phyloP scores from a whole-genome alignment of 2,797 vertebrate species.

The Margarornis squamiger region DNA sequence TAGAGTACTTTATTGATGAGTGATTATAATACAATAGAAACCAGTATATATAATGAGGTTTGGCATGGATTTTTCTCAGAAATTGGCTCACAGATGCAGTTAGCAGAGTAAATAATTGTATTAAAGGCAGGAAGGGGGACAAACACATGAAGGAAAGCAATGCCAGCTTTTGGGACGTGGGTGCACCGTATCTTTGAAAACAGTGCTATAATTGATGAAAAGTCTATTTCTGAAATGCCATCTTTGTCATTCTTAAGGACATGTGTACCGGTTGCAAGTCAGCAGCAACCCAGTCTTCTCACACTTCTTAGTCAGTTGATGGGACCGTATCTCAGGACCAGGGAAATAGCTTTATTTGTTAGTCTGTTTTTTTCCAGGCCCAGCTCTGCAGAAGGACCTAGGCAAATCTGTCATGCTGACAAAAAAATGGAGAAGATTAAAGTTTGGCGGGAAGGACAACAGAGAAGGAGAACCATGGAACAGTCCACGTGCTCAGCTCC shows the following conservation, averaged over 20 bases:
- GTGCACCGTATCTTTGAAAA: not conserved
- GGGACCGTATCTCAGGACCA: not conserved
- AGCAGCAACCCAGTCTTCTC: not conserved
- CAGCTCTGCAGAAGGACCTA: not conserved
- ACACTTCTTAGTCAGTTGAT: accelerated
- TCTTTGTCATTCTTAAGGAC: not conserved
- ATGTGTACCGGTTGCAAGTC: accelerated
- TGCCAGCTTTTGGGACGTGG: not conserved
- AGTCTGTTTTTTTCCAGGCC: not conserved
- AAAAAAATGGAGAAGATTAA: not conserved
- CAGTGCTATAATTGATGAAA: not conserved
- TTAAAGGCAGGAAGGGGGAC: not conserved
- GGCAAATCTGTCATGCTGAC: not conserved
- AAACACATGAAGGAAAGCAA: not conserved
- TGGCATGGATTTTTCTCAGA: not conserved
- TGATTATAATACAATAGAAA: not conserved
- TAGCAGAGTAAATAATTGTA: not conserved
- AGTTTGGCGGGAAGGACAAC: not conserved
- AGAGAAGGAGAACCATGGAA: not conserved
- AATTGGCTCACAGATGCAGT: not conserved
- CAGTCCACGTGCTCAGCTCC: not conserved
- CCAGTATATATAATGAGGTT: not conserved
- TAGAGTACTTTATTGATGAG: not conserved
- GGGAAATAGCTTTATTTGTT: not conserved
- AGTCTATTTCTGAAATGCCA: not conserved